Percentiles rank a stretch among this genome's conserved stretches.
These are phyloP conservation scores for Iphiclides podalirius DNA, from an alignment of 2,888 invertebrate genomes.

Conservation along the genomic window DNA sequence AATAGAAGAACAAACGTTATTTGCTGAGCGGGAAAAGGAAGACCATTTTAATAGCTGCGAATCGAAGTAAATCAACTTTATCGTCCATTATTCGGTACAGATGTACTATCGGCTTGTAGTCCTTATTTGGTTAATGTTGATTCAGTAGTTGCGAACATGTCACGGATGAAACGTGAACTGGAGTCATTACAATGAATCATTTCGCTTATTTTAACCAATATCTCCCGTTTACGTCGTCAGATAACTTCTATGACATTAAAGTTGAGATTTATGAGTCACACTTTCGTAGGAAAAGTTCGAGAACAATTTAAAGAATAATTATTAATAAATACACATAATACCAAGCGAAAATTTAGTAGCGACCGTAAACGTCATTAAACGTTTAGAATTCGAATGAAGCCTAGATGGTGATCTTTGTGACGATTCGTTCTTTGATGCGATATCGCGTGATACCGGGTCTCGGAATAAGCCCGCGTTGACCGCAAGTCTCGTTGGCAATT, in stretches of 20 bases:
- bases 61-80: constrained; percentile 3
- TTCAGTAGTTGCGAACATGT: not conserved
- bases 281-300: too few relatives aligned
- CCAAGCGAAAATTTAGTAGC: too few relatives aligned
- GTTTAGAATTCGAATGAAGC: too few relatives aligned
- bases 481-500: constrained; percentile 53
- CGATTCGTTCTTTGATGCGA: constrained; percentile 20
- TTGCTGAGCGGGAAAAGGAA: too few relatives aligned
- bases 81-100: constrained; percentile 4
- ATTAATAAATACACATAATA: too few relatives aligned
- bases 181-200: not conserved
- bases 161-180: not conserved
- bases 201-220: not conserved
- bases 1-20: too few relatives aligned
- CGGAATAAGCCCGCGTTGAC: too few relatives aligned
- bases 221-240: constrained; percentile 1
- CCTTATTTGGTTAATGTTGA: constrained; percentile 11
- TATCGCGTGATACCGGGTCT: too few relatives aligned
- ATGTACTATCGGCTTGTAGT: not conserved
- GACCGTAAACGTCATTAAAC: too few relatives aligned
- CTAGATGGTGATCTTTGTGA: constrained; percentile 8
- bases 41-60: too few relatives aligned
- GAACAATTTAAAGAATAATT: too few relatives aligned
- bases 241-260: not conserved
- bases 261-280: too few relatives aligned